A percentile compares a stretch with the other conserved stretches of the same genome.
Evolutionary conservation across 2,113 vertebrate genomes (phyloP).

Genomic region (Castor canadensis): DNA sequence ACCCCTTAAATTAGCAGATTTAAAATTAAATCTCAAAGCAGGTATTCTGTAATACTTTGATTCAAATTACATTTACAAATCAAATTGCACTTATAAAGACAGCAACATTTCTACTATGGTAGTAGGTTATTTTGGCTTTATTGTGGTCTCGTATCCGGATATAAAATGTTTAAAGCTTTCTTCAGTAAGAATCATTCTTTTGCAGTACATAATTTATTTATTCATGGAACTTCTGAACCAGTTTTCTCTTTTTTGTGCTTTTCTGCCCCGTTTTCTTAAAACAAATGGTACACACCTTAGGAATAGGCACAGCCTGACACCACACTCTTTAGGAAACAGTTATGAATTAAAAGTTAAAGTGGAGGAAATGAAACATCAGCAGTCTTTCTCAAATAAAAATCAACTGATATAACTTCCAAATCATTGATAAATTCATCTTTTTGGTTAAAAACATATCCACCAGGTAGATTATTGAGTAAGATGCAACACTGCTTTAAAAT

Average conservation of each 20-base stretch:
- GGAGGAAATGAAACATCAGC: slow-evolving; percentile 78
- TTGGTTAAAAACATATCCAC: slow-evolving; percentile 73
- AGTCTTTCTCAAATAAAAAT: slow-evolving; percentile 75
- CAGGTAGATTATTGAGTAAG: slow-evolving; percentile 61
- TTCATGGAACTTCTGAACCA: slow-evolving; percentile 73
- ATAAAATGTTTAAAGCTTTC: slow-evolving; percentile 85
- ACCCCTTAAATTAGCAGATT: slow-evolving; percentile 61
- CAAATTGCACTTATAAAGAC: slow-evolving; percentile 80
- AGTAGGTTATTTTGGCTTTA: slow-evolving; percentile 76
- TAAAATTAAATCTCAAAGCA: slow-evolving; percentile 59
- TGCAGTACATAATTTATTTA: slow-evolving; percentile 73
- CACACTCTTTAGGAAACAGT: slow-evolving; percentile 63
- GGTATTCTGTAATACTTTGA: slow-evolving; percentile 57
- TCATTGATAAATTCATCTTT: slow-evolving; percentile 62
- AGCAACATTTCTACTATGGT: slow-evolving; percentile 72
- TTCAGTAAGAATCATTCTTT: slow-evolving; percentile 79
- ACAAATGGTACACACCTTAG: slow-evolving; percentile 77
- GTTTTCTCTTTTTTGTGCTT: slow-evolving; percentile 66
- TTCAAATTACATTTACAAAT: slow-evolving; percentile 74
- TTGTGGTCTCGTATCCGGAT: slow-evolving; percentile 81
- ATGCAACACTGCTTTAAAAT: slow-evolving; percentile 63
- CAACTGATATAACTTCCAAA: slow-evolving; percentile 69
- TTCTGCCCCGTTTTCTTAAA: slow-evolving; percentile 67
- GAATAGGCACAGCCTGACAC: slow-evolving; percentile 62
- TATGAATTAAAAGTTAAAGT: slow-evolving; percentile 75